A percentile compares a stretch with the other conserved stretches of the same genome.
These are phyloP conservation scores for Heliothis virescens DNA, from an alignment of 1,140 invertebrate species.

Conservation along the genomic window DNA sequence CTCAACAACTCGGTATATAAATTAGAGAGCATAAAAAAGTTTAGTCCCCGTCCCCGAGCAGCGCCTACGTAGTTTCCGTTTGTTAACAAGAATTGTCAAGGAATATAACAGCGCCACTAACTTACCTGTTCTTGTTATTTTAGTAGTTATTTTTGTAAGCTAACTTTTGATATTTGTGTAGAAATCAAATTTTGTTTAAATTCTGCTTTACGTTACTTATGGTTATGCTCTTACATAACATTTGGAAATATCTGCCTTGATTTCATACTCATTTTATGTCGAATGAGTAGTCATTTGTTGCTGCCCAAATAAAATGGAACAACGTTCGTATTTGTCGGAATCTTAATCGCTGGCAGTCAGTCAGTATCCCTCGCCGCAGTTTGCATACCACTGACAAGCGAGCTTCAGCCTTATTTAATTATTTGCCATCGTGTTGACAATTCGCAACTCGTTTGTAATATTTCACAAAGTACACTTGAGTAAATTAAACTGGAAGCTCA, in stretches of 20 bases:
- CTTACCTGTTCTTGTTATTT: slow-evolving; percentile 20
- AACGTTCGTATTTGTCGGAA: background rate
- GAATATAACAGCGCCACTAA: slow-evolving; percentile 15
- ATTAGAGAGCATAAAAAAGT: slow-evolving; percentile 39
- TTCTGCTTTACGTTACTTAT: too few species aligned
- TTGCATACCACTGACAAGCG: slow-evolving; percentile 6
- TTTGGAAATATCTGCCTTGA: too few species aligned
- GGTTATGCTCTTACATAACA: too few species aligned
- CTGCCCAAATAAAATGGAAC: background rate
- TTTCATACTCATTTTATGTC: too few species aligned
- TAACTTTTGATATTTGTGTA: background rate
- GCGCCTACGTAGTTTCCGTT: slow-evolving; percentile 36
- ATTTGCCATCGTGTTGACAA: slow-evolving; percentile 33
- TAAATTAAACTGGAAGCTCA: slow-evolving; percentile 19
- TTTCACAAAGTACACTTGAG: slow-evolving; percentile 34
- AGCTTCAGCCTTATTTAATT: slow-evolving; percentile 41
- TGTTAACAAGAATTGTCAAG: slow-evolving; percentile 37
- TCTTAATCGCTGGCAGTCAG: background rate
- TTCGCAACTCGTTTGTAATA: slow-evolving; percentile 38
- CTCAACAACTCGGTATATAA: slow-evolving; percentile 47
- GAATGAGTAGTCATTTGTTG: too few species aligned
- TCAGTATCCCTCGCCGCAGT: background rate
- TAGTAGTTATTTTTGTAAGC: background rate
- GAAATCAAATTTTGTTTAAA: background rate
- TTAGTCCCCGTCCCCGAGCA: slow-evolving; percentile 6